Conservation (phyloP, 1,140 invertebrate species). For the Harlomillsia oculata region DNA sequence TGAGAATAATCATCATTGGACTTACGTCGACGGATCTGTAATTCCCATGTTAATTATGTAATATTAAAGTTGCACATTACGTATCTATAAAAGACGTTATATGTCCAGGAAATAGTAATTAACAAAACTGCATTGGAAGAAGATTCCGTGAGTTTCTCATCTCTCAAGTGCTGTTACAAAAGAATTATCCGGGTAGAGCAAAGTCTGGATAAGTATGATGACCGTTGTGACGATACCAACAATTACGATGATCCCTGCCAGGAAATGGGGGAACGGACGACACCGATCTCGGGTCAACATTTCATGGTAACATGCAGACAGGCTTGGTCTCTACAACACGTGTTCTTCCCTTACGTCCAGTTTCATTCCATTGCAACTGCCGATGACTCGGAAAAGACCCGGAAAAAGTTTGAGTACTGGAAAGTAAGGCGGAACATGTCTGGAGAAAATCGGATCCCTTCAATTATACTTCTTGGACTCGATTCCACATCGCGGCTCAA, state of each 20-base stretch:
- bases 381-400: not conserved
- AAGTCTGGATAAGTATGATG: constrained; percentile 13
- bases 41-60: not conserved
- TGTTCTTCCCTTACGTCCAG: constrained; percentile 16
- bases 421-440: not conserved
- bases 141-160: constrained; percentile 13
- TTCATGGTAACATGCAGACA: constrained; percentile 19
- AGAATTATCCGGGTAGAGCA: constrained; percentile 20
- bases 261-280: not conserved
- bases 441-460: not conserved
- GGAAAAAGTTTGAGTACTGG: constrained; percentile 22
- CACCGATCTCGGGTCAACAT: constrained; percentile 2
- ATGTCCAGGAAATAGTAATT: constrained; percentile 18
- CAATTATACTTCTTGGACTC: constrained; percentile 21
- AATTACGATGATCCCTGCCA: not conserved
- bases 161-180: constrained; percentile 29
- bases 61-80: not conserved
- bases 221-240: not conserved
- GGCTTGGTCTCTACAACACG: constrained; percentile 2
- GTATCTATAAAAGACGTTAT: not conserved
- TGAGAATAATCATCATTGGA: not conserved
- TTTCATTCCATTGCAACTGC: constrained; percentile 24
- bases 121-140: constrained; percentile 15
- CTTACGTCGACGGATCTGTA: constrained; percentile 1
- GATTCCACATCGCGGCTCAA: constrained; percentile 27